Evolutionary conservation across 2,113 vertebrate genomes (phyloP).

Genomic region (Bucco capensis): DNA sequence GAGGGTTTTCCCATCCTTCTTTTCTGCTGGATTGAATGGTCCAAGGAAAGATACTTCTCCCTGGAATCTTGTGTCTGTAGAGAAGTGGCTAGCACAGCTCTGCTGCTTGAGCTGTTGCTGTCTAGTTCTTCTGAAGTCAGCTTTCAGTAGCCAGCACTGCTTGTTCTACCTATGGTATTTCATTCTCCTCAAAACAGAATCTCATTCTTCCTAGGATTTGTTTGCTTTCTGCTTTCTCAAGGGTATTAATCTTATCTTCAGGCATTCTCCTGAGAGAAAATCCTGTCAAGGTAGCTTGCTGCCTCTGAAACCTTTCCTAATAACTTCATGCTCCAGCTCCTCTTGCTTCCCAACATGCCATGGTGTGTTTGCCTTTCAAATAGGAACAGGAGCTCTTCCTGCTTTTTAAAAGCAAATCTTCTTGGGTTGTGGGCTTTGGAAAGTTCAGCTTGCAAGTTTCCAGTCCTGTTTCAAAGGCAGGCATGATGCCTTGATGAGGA

Average conservation of each 20-base stretch:
- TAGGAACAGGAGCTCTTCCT: background rate
- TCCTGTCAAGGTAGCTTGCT: background rate
- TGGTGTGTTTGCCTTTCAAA: background rate
- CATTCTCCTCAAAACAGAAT: background rate
- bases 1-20: background rate
- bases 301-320: background rate
- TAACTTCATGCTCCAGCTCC: background rate
- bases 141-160: background rate
- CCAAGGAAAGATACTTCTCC: background rate
- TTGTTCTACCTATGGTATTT: background rate
- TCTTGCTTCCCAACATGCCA: background rate
- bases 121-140: background rate
- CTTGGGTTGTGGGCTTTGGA: background rate
- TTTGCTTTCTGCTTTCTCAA: conserved; percentile 19
- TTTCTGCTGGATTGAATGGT: background rate
- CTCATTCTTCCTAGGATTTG: background rate
- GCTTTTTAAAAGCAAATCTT: background rate
- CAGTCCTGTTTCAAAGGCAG: background rate
- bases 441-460: conserved; percentile 12
- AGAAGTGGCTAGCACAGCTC: background rate
- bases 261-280: background rate
- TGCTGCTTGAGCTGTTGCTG: background rate
- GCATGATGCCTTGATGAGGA: background rate
- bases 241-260: background rate
- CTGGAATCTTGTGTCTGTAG: background rate